These are phyloP conservation scores for Drosophila melanica DNA, from an alignment of 1,140 invertebrate genomes.

Conservation along the genomic window DNA sequence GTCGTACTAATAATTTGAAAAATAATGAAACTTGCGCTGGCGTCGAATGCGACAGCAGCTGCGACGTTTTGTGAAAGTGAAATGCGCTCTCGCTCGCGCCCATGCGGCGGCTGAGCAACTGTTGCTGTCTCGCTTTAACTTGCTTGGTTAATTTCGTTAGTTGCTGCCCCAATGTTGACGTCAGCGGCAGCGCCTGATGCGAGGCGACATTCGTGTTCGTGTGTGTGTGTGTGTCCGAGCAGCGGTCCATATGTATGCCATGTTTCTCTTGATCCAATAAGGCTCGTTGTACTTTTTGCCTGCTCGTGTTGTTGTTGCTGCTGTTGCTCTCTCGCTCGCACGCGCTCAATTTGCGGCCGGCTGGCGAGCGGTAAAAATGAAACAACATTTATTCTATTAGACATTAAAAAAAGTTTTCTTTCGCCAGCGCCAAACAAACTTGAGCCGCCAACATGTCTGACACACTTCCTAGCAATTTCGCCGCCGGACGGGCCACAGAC, in stretches of 20 bases:
- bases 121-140: constrained; percentile 66
- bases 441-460: constrained; percentile 46
- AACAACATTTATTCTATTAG: constrained; percentile 60
- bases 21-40: constrained; percentile 68
- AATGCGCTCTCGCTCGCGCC: constrained; percentile 35
- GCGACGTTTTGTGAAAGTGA: constrained; percentile 17
- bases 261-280: constrained; percentile 59
- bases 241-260: constrained; percentile 47
- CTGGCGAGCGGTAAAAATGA: constrained; percentile 26
- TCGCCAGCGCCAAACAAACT: constrained; percentile 4
- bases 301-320: constrained; percentile 14
- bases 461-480: constrained; percentile 46
- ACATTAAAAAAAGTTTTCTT: constrained; percentile 34
- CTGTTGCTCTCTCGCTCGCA: constrained; percentile 19
- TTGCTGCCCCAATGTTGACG: constrained; percentile 36
- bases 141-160: constrained; percentile 78
- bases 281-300: constrained; percentile 40
- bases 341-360: constrained; percentile 11
- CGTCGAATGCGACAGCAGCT: constrained; percentile 1
- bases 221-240: not conserved
- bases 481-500: not conserved
- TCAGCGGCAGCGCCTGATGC: constrained; percentile 30
- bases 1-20: constrained; percentile 83
- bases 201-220: constrained; percentile 26
- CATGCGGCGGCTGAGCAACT: not conserved